These are phyloP conservation scores for Thunnus maccoyii DNA, from an alignment of 2,113 vertebrate genomes.

Conservation along the genomic window DNA sequence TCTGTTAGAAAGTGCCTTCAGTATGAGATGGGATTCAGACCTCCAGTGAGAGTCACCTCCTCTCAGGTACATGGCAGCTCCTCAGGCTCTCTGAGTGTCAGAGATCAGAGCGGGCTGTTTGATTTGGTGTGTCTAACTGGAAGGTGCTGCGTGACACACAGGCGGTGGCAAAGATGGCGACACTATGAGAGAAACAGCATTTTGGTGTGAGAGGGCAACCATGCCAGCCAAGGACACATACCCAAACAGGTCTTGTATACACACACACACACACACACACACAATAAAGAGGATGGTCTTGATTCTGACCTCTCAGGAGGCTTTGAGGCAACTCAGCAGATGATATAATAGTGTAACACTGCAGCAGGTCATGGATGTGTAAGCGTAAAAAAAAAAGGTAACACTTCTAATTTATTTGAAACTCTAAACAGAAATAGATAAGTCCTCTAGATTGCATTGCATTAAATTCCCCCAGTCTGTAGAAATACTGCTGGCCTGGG, in stretches of 20 bases:
- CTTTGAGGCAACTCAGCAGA: background rate
- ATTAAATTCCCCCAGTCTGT: background rate
- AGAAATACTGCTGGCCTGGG: conserved; percentile 13
- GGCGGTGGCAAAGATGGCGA: conserved; percentile 53
- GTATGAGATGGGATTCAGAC: background rate
- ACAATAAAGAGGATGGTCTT: conserved; percentile 1
- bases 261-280: no score
- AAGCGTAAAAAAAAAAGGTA: conserved; percentile 3
- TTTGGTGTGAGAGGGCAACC: conserved; percentile 58
- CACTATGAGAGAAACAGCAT: conserved; percentile 63
- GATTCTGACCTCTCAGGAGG: conserved; percentile 18
- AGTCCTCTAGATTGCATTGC: background rate
- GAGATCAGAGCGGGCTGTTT: conserved; percentile 44
- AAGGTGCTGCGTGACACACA: conserved; percentile 39
- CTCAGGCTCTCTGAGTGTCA: conserved; percentile 34
- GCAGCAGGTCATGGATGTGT: conserved; percentile 1
- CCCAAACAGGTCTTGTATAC: background rate
- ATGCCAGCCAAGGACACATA: conserved; percentile 11
- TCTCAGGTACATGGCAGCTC: conserved; percentile 24
- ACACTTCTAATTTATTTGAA: background rate
- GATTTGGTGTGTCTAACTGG: conserved; percentile 42
- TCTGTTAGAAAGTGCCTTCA: background rate
- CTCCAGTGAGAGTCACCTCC: conserved; percentile 5
- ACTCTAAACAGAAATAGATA: background rate
- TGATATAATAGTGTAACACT: background rate